These are phyloP conservation scores for Stichopus chloronotus DNA, from an alignment of 35 echinoderm and acorn worm species.

Conservation along the genomic window DNA sequence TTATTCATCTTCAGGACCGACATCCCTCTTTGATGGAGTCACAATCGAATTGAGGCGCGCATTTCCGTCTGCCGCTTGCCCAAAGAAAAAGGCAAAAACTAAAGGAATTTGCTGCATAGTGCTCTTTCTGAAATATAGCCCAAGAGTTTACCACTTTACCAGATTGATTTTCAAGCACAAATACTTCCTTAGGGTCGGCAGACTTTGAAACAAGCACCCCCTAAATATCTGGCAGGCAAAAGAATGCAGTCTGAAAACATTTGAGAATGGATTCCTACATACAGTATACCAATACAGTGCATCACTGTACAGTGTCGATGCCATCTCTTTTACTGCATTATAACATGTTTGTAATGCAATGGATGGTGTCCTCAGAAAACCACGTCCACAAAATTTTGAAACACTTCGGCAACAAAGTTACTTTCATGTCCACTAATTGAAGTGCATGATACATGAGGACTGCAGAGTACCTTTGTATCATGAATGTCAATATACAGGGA, in stretches of 20 bases:
- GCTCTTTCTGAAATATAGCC: background rate
- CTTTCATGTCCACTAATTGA: too few relatives aligned
- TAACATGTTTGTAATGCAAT: too few relatives aligned
- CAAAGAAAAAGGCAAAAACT: background rate
- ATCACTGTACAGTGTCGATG: too few relatives aligned
- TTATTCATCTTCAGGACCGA: background rate
- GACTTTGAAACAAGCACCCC: conserved; percentile 31
- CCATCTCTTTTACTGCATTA: too few relatives aligned
- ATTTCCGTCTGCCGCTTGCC: background rate
- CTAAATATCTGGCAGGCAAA: conserved; percentile 20
- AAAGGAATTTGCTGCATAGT: background rate
- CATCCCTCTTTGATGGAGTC: background rate
- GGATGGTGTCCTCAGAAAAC: too few relatives aligned
- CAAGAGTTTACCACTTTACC: conserved; percentile 9
- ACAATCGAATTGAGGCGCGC: background rate
- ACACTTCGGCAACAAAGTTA: too few relatives aligned
- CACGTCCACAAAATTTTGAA: too few relatives aligned
- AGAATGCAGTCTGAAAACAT: conserved; percentile 32
- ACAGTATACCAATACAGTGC: too few relatives aligned
- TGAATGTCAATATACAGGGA: too few relatives aligned
- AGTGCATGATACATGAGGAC: too few relatives aligned
- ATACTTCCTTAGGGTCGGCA: conserved; percentile 24
- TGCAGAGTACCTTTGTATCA: too few relatives aligned
- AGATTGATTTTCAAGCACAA: conserved; percentile 50
- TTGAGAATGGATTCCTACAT: background rate